Base-by-base conservation (phyloP, 2,797 vertebrate genomes). In the Pelodytes ibericus region DNA sequence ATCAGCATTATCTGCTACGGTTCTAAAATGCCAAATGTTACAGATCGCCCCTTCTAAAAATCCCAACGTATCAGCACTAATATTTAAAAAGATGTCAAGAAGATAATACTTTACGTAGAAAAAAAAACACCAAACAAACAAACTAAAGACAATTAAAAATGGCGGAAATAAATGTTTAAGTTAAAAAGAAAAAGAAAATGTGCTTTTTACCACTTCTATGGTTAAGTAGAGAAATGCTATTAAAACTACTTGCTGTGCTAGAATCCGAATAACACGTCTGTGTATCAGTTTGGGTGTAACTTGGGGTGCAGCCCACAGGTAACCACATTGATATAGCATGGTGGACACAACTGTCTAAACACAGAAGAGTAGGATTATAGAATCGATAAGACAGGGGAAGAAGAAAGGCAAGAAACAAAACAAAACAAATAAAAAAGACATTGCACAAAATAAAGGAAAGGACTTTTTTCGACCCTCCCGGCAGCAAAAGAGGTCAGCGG, bases 391-490 rank as follows among this genome's bases (percentile, higher is more conserved):
- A 31, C 27, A 44, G 10, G 26, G 44, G 63, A 47, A 56, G 10
- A 56, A 16, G 15, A 61, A 53, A 18, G 22, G 18, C 13, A 26
- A 33, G 10, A 16, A 44, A 39, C 33, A n/a, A 29, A 47, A n/a
- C n/a, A n/a, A n/a, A n/a, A n/a, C n/a, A n/a, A 59, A 8, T 1
- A 56, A 27, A 39, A 36, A 53, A 22, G 36, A 77, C 51, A 71
- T 62, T 13, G 30, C 69, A 77, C 68, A 72, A 70, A 74, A 24
- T 27, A 51, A 41, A 57, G 22, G n/a, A 49, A 66, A 36, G 11
- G n/a, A 58, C 27, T 27, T 78, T 11, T 53, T 68, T 26, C 20
- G 20, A 66, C 57, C 64, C 44, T 61, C 51, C 39, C 29, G 26
- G 18, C 57, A 57, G 39, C 70, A 44, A 44, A 20, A 68, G 24